Percentiles rank a stretch among this genome's conserved stretches.
phyloP scores from a whole-genome alignment of 2,888 invertebrate species.

The Phortica okadai region DNA sequence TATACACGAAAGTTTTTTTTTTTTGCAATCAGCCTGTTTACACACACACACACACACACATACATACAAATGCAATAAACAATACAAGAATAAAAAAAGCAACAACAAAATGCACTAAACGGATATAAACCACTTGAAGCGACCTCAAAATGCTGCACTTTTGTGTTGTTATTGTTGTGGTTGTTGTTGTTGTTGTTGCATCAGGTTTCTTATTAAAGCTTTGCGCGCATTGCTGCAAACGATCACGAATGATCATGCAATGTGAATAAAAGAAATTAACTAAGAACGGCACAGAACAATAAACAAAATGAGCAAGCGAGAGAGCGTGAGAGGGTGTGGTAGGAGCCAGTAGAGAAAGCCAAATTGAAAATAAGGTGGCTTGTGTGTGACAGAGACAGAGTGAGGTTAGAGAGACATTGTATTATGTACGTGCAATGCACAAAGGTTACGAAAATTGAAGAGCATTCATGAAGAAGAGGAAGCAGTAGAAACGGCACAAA shows the following conservation, averaged over 20 bases:
- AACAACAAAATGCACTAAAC: conserved; percentile 48
- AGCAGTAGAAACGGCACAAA: conserved; percentile 29
- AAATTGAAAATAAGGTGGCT: not conserved
- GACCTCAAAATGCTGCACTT: conserved; percentile 54
- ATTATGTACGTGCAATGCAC: conserved; percentile 15
- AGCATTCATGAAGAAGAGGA: too few relatives aligned
- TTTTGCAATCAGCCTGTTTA: not conserved
- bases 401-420: too few relatives aligned
- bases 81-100: conserved; percentile 8
- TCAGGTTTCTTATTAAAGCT: not conserved
- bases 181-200: not conserved
- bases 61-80: not conserved
- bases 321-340: too few relatives aligned
- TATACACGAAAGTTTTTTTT: conserved; percentile 22
- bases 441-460: not conserved
- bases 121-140: conserved; percentile 67
- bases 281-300: not conserved
- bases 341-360: not conserved
- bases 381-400: not conserved
- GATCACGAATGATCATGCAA: too few relatives aligned
- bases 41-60: not conserved
- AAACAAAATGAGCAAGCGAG: not conserved
- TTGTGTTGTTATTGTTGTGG: not conserved
- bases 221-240: conserved; percentile 1
- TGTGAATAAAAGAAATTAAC: not conserved